phyloP scores from a whole-genome alignment of 1,140 invertebrate genomes.

The Drosophila rufa region DNA sequence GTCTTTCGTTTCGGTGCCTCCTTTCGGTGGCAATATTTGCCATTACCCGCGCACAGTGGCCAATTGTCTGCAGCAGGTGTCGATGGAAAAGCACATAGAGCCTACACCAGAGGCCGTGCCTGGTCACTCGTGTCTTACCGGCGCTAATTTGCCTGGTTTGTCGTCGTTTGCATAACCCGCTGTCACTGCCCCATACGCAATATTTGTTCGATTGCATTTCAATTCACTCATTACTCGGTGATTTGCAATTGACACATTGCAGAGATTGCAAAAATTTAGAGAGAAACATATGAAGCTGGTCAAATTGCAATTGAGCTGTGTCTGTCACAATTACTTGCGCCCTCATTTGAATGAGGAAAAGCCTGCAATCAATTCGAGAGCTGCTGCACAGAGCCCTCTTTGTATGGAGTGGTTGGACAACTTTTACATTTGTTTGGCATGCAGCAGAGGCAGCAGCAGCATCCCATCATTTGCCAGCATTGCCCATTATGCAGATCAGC shows the following conservation, averaged over 20 bases:
- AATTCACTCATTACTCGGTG: conserved; percentile 62
- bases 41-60: conserved; percentile 10
- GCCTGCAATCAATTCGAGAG: conserved; percentile 42
- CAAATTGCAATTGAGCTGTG: conserved; percentile 40
- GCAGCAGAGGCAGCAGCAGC: conserved; percentile 19
- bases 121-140: conserved; percentile 47
- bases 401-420: conserved; percentile 59
- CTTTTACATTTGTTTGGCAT: conserved; percentile 68
- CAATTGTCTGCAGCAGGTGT: conserved; percentile 39
- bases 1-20: conserved; percentile 62
- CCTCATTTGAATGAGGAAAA: conserved; percentile 58
- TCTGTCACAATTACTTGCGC: conserved; percentile 29
- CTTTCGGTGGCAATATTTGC: conserved; percentile 38
- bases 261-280: conserved; percentile 50
- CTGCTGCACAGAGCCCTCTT: conserved; percentile 60
- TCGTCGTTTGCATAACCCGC: conserved; percentile 66
- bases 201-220: conserved; percentile 78
- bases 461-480: conserved; percentile 35
- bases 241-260: conserved; percentile 68
- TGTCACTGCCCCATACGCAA: conserved; percentile 53
- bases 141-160: conserved; percentile 53
- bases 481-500: conserved; percentile 71
- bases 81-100: conserved; percentile 17
- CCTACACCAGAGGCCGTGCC: conserved; percentile 30
- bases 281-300: conserved; percentile 20